phyloP scores from a whole-genome alignment of 2,888 invertebrate genomes.

The Cheilosia urbana region DNA sequence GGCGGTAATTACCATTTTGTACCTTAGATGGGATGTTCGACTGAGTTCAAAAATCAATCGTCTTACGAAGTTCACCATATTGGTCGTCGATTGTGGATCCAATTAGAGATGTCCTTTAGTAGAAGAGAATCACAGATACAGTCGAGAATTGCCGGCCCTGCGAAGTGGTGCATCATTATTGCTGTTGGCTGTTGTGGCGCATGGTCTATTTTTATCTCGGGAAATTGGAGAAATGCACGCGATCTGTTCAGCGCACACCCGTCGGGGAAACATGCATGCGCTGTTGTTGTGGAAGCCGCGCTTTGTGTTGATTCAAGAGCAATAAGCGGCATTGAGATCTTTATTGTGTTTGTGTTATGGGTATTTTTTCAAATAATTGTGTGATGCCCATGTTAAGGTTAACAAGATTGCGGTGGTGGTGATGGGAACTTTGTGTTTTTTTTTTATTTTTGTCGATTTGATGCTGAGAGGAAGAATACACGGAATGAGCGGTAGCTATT shows the following conservation, averaged over 20 bases:
- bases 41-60: constrained; percentile 47
- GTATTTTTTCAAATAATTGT: constrained; percentile 66
- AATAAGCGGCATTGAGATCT: constrained; percentile 69
- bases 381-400: constrained; percentile 69
- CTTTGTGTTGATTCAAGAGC: constrained; percentile 64
- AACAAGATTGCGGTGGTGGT: constrained; percentile 52
- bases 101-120: constrained; percentile 73
- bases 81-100: constrained; percentile 46
- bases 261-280: constrained; percentile 45
- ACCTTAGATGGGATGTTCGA: constrained; percentile 27
- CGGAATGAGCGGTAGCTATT: constrained; percentile 42
- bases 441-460: background rate
- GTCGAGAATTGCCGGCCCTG: background rate
- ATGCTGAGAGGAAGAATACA: constrained; percentile 34
- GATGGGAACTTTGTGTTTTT: constrained; percentile 52
- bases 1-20: constrained; percentile 2
- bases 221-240: constrained; percentile 72
- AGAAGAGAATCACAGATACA: constrained; percentile 30
- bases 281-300: constrained; percentile 12
- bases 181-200: constrained; percentile 42
- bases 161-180: constrained; percentile 49
- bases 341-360: constrained; percentile 68
- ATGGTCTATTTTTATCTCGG: constrained; percentile 66
- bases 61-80: constrained; percentile 53
- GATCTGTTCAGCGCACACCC: constrained; percentile 43